Conservation (phyloP, 2,888 invertebrate species). For the Candidula unifasciata region DNA sequence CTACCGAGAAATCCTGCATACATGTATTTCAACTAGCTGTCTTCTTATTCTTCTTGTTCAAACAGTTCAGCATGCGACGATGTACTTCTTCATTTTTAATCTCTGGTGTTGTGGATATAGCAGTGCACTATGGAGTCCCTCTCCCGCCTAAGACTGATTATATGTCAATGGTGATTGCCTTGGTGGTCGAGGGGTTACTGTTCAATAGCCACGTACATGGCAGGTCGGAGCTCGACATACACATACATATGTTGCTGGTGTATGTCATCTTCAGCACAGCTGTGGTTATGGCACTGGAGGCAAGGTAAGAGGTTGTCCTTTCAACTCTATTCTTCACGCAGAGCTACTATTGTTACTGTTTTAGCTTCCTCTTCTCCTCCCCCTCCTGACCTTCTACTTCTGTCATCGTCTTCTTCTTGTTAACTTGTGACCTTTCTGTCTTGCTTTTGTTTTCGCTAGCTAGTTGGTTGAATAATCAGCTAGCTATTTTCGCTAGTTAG, state of each 20-base stretch:
- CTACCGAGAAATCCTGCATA: too few relatives aligned
- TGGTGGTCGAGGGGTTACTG: constrained; percentile 78
- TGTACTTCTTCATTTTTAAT: constrained; percentile 80
- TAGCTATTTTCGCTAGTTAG: too few relatives aligned
- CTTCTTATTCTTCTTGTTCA: constrained; percentile 54
- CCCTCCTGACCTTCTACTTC: too few relatives aligned
- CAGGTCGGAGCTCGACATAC: constrained; percentile 72
- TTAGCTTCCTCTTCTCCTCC: too few relatives aligned
- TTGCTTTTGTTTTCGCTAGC: too few relatives aligned
- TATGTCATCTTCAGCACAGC: constrained; percentile 76
- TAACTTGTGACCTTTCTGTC: background rate
- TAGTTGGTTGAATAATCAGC: too few relatives aligned
- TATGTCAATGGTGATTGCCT: constrained; percentile 76
- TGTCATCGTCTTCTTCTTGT: too few relatives aligned
- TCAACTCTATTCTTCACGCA: too few relatives aligned
- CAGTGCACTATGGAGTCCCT: constrained; percentile 71
- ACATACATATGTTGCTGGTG: constrained; percentile 79
- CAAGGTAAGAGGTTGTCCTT: constrained; percentile 57
- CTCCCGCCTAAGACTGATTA: constrained; percentile 79
- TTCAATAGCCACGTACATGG: constrained; percentile 80
- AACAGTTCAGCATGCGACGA: constrained; percentile 80
- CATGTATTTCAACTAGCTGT: too few relatives aligned
- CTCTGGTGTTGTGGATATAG: constrained; percentile 77
- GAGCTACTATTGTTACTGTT: background rate
- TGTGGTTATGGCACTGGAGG: constrained; percentile 75